A percentile compares a stretch with the other conserved stretches of the same genome.
Conservation (phyloP, 2,113 vertebrate genomes). For the Lasiurus cinereus region DNA sequence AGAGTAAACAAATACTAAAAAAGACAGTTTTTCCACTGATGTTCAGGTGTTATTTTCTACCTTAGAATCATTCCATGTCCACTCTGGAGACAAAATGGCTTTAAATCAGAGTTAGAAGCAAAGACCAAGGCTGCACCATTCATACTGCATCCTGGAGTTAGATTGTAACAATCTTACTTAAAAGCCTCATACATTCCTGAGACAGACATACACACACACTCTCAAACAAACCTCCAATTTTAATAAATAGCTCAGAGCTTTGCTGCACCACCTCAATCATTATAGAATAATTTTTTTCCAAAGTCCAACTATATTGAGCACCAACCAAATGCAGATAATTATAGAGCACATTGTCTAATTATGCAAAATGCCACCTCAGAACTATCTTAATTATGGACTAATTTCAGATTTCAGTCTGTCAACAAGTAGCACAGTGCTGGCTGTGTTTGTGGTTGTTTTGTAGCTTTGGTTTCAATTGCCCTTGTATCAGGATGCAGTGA, state of each 20-base stretch:
- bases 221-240: not conserved
- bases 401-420: conserved; percentile 36
- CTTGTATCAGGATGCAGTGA: not conserved
- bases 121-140: not conserved
- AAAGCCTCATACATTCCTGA: not conserved
- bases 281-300: conserved; percentile 6
- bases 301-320: conserved; percentile 6
- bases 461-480: not conserved
- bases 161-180: not conserved
- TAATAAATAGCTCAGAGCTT: not conserved
- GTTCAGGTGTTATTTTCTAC: conserved; percentile 26
- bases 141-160: not conserved
- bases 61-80: conserved; percentile 79
- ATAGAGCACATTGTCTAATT: conserved; percentile 16
- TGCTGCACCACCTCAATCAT: conserved; percentile 34
- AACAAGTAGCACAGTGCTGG: not conserved
- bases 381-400: conserved; percentile 1
- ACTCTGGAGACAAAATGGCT: not conserved
- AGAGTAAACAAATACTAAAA: conserved; percentile 75
- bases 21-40: not conserved
- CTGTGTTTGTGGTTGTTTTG: not conserved
- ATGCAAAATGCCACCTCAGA: conserved; percentile 35
- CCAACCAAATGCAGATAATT: conserved; percentile 15
- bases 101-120: not conserved
- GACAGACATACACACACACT: not conserved